These are phyloP conservation scores for Diuraphis noxia DNA, from an alignment of 1,140 invertebrate genomes.

Conservation along the genomic window DNA sequence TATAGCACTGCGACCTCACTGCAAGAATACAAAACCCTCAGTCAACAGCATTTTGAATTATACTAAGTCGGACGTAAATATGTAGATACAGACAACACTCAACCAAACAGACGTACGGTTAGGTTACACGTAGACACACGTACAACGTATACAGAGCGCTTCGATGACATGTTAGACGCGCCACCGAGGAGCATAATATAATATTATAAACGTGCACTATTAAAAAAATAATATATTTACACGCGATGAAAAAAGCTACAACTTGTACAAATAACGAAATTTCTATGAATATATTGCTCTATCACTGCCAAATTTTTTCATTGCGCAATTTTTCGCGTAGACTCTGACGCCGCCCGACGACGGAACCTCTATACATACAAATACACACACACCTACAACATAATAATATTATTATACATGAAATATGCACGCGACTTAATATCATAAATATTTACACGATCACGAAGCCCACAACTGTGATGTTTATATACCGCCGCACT, in stretches of 20 bases:
- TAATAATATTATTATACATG: not conserved
- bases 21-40: not conserved
- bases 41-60: not conserved
- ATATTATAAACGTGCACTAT: not conserved
- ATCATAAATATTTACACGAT: slow-evolving; percentile 7
- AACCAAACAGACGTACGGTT: no score
- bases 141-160: not conserved
- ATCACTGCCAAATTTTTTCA: slow-evolving; percentile 6
- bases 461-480: not conserved
- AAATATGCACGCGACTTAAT: not conserved
- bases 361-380: not conserved
- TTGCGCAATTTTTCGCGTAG: slow-evolving; percentile 37
- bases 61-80: not conserved
- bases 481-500: not conserved
- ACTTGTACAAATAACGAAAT: not conserved
- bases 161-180: not conserved
- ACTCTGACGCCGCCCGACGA: not conserved
- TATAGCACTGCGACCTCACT: not conserved
- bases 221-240: not conserved
- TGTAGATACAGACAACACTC: not conserved
- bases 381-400: not conserved
- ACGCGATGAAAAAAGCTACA: not conserved
- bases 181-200: no score
- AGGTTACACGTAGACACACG: no score
- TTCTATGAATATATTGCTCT: not conserved